phyloP scores from a whole-genome alignment of 1,140 invertebrate species.

The Heliothis virescens region DNA sequence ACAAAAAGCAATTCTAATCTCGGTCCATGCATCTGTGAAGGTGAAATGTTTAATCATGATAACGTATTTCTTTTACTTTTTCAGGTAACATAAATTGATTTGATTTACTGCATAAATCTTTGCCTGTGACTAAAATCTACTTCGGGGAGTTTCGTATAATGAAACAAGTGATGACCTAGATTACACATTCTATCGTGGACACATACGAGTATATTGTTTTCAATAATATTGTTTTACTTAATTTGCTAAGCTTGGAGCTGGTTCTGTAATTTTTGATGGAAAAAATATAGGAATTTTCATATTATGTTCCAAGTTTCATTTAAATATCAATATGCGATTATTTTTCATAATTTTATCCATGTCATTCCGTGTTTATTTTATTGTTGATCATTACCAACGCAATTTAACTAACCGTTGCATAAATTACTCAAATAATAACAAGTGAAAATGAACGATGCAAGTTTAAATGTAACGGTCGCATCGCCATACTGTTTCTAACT shows the following conservation, averaged over 20 bases:
- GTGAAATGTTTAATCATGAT: too few species aligned
- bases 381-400: neutral
- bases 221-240: neutral
- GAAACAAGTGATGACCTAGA: slow-evolving; percentile 50
- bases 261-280: too few species aligned
- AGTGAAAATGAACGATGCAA: slow-evolving; percentile 30
- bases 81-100: neutral
- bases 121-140: slow-evolving; percentile 5
- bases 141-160: slow-evolving; percentile 37
- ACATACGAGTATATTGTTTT: neutral
- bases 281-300: too few species aligned
- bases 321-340: too few species aligned
- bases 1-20: too few species aligned
- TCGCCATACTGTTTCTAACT: slow-evolving; percentile 47
- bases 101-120: slow-evolving; percentile 11
- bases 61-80: neutral
- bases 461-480: slow-evolving; percentile 44
- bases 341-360: neutral
- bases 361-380: neutral
- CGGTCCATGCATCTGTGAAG: too few species aligned
- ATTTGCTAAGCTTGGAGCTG: neutral
- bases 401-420: neutral
- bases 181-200: slow-evolving; percentile 35
- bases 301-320: too few species aligned
- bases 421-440: neutral